Conservation (phyloP, 2,113 vertebrate genomes). For the Menura novaehollandiae region DNA sequence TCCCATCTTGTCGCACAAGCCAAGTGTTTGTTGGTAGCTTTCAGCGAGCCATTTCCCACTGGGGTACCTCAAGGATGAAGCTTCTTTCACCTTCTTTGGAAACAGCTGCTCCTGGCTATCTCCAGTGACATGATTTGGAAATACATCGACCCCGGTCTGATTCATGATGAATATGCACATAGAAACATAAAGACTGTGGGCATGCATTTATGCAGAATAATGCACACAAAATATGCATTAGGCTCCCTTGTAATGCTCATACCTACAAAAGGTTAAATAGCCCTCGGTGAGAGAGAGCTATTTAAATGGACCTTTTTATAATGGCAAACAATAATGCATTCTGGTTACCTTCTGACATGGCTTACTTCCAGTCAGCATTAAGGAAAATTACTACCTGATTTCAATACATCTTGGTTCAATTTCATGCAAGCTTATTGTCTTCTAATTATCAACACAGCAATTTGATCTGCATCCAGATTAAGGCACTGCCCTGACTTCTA, state of each 20-base stretch:
- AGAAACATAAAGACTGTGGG: background rate
- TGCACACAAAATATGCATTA: background rate
- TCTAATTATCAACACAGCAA: conserved; percentile 53
- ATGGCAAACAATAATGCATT: conserved; percentile 35
- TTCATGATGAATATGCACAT: conserved; percentile 1
- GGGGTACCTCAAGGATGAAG: conserved; percentile 27
- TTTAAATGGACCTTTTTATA: conserved; percentile 52
- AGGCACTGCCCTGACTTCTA: conserved; percentile 38
- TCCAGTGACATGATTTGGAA: background rate
- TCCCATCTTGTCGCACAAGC: background rate
- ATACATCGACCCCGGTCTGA: background rate
- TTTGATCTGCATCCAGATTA: conserved; percentile 31
- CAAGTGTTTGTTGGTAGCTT: background rate
- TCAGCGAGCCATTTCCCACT: background rate
- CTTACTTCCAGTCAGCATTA: conserved; percentile 51
- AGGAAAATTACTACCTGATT: conserved; percentile 45
- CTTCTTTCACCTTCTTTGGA: conserved; percentile 14
- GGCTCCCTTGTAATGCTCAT: conserved; percentile 4
- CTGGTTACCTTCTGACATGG: conserved; percentile 26
- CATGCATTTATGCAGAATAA: conserved; percentile 15
- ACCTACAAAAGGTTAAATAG: conserved; percentile 61
- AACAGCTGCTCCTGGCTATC: conserved; percentile 11
- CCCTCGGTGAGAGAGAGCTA: background rate
- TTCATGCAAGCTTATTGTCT: conserved; percentile 50
- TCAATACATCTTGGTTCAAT: conserved; percentile 39